Evolutionary conservation across 1,140 invertebrate species (phyloP), one percentile per base, ranked within the genome.

Genomic region (Orchestia grillus): DNA sequence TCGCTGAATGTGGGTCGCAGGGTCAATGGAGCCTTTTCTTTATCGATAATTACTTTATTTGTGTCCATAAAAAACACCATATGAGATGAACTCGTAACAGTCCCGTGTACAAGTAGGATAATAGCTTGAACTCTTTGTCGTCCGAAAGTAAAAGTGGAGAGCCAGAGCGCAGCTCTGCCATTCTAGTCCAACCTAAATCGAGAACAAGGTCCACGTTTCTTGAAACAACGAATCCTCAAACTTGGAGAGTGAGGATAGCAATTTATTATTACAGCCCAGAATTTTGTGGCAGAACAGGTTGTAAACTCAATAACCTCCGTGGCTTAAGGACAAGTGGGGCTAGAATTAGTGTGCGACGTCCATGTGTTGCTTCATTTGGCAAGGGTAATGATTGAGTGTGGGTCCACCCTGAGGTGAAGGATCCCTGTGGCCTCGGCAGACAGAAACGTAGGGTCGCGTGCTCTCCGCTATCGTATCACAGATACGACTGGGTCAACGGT

Each of bases 401-500:
- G 62, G 62, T 77, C 62, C 62, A 28, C 62, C 62, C 62, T 77
- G 62, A 77, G 62, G 62, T 77, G 62, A 77, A 77, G 62, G 62
- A 77, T 77, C 62, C 62, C 62, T 77, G 11, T 28, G 28, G 28
- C 62, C 62, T 77, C 62, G 62, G 47, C 6, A n/a, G n/a, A 53
- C 6, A 77, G 62, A 77, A 77, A 77, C 11, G 62, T 15, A 1
- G 62, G 28, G 62, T 77, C 62, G 62, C 62, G 62, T 77, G 62
- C 62, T 77, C 11, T 1, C 62, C 28, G 62, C 62, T 77, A 77
- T 77, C 62, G 62, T 77, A 77, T 8, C 15, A 23, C 36, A 77
- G 62, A 77, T 77, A 77, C 62, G 62, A 77, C 62, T 77, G 62
- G 62, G 62, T 77, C 62, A 77, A 77, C 62, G 62, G 62, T 77